Percentiles rank a stretch among this genome's conserved stretches.
phyloP scores from a whole-genome alignment of 2,113 vertebrate genomes.

The Halcyon malimbica region DNA sequence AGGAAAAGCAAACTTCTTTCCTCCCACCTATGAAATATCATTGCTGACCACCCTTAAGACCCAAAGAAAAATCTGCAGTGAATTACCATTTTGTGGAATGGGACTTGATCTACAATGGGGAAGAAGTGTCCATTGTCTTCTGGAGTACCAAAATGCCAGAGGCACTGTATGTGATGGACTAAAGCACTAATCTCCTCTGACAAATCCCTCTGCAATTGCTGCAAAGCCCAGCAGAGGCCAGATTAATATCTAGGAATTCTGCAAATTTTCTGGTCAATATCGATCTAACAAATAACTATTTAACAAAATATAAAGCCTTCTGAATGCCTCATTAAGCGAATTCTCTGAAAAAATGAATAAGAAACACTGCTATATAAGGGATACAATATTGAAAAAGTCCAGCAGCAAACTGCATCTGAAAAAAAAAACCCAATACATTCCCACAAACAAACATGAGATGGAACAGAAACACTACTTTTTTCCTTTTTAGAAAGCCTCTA shows the following conservation, averaged over 20 bases:
- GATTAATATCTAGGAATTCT: background rate
- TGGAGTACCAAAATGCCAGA: background rate
- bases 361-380: background rate
- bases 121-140: background rate
- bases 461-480: background rate
- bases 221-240: background rate
- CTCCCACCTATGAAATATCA: background rate
- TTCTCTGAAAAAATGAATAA: background rate
- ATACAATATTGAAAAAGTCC: background rate
- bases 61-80: background rate
- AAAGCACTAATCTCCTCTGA: background rate
- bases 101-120: background rate
- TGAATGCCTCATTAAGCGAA: background rate
- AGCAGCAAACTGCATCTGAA: background rate
- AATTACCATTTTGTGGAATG: background rate
- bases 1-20: background rate
- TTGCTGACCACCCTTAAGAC: background rate
- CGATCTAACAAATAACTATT: background rate
- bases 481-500: background rate
- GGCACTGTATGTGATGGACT: background rate
- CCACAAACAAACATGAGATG: background rate
- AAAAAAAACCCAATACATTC: background rate
- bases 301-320: background rate
- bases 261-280: background rate
- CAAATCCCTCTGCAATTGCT: background rate